Conservation (phyloP, 2,797 vertebrate genomes). For the Podarcis lilfordi region DNA sequence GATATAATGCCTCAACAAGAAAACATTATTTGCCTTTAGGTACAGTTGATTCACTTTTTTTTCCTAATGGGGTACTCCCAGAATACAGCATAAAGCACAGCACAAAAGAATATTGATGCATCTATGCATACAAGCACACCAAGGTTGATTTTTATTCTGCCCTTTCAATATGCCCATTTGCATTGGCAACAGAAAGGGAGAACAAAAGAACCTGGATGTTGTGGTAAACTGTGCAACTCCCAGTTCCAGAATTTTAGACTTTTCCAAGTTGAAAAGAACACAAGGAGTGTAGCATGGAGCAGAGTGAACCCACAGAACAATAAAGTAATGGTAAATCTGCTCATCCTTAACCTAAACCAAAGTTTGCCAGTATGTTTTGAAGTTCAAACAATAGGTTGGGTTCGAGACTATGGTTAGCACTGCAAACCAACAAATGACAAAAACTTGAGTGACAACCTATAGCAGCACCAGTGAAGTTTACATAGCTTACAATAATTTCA, state of each 20-base stretch:
- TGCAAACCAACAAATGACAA: background rate
- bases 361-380: background rate
- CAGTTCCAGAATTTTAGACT: background rate
- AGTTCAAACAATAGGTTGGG: background rate
- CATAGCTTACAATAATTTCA: background rate
- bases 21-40: too few species aligned
- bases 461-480: background rate
- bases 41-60: background rate
- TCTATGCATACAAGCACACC: background rate
- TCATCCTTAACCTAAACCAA: too few species aligned
- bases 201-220: background rate
- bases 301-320: background rate
- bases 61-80: background rate
- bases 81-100: background rate
- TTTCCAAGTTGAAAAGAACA: background rate
- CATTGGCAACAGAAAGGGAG: background rate
- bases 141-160: too few species aligned
- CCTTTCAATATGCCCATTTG: too few species aligned
- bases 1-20: too few species aligned
- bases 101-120: background rate
- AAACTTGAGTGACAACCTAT: background rate
- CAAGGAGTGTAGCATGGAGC: background rate
- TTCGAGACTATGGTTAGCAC: background rate
- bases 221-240: background rate
- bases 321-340: too few species aligned